Evolutionary conservation across 2,888 invertebrate genomes (phyloP).

Genomic region (Apotomis capreana): DNA sequence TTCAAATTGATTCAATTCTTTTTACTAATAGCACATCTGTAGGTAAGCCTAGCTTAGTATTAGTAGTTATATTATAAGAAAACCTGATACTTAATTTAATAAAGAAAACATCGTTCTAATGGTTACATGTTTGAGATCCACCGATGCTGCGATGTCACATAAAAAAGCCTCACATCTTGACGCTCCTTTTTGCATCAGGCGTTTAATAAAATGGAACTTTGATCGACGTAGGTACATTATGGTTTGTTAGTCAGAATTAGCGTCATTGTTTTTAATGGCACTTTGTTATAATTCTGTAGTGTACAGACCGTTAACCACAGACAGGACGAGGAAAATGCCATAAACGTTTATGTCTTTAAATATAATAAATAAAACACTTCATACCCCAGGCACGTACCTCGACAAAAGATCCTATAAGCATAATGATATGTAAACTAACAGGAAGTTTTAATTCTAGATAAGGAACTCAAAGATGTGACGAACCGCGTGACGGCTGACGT

Average conservation of each 20-base stretch:
- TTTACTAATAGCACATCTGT: no score
- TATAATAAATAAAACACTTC: constrained; percentile 6
- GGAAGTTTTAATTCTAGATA: constrained; percentile 66
- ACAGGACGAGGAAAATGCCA: constrained; percentile 31
- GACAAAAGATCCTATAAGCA: constrained; percentile 18
- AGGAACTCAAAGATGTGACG: constrained; percentile 78
- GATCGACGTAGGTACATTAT: no score
- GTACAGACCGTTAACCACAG: constrained; percentile 3
- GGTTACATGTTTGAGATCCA: no score
- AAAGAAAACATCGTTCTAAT: no score
- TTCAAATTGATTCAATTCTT: no score
- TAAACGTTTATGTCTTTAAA: constrained; percentile 12
- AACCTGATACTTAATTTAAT: no score
- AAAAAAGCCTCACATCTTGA: no score
- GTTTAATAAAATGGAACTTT: no score
- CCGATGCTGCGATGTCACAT: no score
- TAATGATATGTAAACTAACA: constrained; percentile 32
- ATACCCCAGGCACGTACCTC: constrained; percentile 27
- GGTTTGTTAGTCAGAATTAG: background rate
- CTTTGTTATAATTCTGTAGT: background rate
- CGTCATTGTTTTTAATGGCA: background rate
- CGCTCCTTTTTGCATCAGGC: no score
- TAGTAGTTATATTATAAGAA: no score
- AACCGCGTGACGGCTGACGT: constrained; percentile 86
- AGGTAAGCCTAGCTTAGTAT: no score